phyloP scores from a whole-genome alignment of 1,140 invertebrate genomes.

The Harpegnathos saltator region DNA sequence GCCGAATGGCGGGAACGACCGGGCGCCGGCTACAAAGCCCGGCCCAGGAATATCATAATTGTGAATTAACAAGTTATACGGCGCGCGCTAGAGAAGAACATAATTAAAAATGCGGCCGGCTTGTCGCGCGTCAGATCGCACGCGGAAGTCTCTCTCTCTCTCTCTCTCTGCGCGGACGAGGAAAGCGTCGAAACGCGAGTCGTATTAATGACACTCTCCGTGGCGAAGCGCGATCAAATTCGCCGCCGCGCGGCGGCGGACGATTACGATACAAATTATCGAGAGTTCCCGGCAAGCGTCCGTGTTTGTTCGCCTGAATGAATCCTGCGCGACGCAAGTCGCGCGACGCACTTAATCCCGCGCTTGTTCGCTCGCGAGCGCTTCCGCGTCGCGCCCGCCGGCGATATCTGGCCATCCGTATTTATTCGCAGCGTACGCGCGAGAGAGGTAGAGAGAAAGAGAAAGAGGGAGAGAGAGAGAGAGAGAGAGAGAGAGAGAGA shows the following conservation, averaged over 20 bases:
- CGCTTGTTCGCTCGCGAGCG: too few species aligned
- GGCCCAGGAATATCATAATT: slow-evolving; percentile 53
- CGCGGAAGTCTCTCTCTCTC: slow-evolving; percentile 32
- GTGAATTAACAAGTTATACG: slow-evolving; percentile 56
- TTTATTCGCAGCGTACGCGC: neutral
- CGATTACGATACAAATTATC: too few species aligned
- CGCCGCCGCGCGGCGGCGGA: too few species aligned
- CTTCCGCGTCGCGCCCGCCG: too few species aligned
- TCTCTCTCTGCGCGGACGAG: slow-evolving; percentile 13
- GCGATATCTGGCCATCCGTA: neutral
- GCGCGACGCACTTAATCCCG: too few species aligned
- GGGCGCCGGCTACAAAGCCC: slow-evolving; percentile 50
- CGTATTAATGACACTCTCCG: neutral
- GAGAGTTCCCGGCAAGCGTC: too few species aligned
- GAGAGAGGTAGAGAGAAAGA: too few species aligned
- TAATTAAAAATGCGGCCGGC: slow-evolving; percentile 51
- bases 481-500: too few species aligned
- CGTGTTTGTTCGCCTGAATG: too few species aligned
- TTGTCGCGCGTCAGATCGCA: neutral
- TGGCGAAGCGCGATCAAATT: too few species aligned
- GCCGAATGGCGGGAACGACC: slow-evolving; percentile 65
- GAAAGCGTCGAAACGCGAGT: neutral
- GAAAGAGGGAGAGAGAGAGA: too few species aligned
- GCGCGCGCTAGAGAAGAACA: slow-evolving; percentile 34
- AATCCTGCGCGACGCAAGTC: too few species aligned